These are phyloP conservation scores for Florisuga fusca DNA, from an alignment of 2,797 vertebrate species.

Conservation along the genomic window DNA sequence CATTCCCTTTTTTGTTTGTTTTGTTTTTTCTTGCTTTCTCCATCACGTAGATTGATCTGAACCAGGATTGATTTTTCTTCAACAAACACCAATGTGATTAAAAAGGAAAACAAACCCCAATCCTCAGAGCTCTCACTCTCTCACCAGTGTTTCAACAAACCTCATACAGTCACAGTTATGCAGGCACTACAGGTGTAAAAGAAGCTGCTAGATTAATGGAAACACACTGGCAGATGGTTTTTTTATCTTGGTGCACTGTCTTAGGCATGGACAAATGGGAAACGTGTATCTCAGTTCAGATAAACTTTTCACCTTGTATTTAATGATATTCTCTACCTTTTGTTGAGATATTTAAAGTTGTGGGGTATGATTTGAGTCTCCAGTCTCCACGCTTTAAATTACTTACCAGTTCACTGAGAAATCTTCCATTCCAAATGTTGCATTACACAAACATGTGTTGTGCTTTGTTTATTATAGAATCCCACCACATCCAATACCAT, in stretches of 20 bases:
- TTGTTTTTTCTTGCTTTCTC: background rate
- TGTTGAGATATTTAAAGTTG: too few relatives aligned
- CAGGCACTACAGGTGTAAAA: background rate
- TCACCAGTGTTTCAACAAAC: background rate
- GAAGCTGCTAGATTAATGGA: background rate
- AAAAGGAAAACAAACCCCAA: background rate
- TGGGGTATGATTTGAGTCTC: background rate
- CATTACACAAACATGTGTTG: background rate
- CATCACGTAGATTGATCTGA: background rate
- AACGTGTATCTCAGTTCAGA: background rate
- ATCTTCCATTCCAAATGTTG: background rate
- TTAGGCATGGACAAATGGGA: background rate
- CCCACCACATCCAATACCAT: rapidly evolving
- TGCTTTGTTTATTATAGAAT: background rate
- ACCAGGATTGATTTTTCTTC: background rate
- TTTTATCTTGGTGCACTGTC: background rate
- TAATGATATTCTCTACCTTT: background rate
- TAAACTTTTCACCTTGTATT: background rate
- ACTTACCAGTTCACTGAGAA: background rate
- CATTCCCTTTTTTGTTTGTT: too few relatives aligned
- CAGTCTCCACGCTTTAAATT: background rate
- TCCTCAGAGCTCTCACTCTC: background rate
- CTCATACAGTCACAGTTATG: background rate
- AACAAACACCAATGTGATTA: background rate
- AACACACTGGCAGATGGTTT: background rate